Evolutionary conservation across 2,797 vertebrate species (phyloP), one percentile per base, ranked within the genome.

Genomic region (Lycodopsis pacificus): DNA sequence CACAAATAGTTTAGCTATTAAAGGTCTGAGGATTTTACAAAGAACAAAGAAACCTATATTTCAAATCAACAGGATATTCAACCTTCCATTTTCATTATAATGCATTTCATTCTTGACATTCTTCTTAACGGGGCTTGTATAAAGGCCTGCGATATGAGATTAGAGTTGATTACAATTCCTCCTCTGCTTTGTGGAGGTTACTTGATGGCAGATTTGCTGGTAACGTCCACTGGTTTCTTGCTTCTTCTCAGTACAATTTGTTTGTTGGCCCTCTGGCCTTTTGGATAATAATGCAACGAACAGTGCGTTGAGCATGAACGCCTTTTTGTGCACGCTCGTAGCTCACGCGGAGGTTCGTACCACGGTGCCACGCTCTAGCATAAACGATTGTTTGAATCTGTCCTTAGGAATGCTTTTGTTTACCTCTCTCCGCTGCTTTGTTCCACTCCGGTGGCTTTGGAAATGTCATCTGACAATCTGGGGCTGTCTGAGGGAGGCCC

Each of bases 381-480:
- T 5, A 27, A 25, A 54, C 12, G 30, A 5, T 32, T 32, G 22
- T 54, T 14, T 25, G 14, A 25, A 14, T 76, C 61, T 4, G 0
- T 71, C 68, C 49, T 79, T 56, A 40, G 76, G 78, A 76, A 80
- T 77, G 65, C 61, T 87, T 79, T 71, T 32, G 73, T 74, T 83
- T 65, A 15, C 46, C 32, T 79, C 46, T 20, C 44, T 64, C 44
- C 75, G 27, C 61, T 42, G 62, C 61, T 72, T 76, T 44, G 54
- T 85, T 86, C 64, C 44, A 77, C 80, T 80, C 69, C 40, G 27
- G 61, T 81, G 73, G 80, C 82, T 90, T 78, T 84, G 71, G 84
- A 92, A 88, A 92, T 90, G 86, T 79, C 89, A 86, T 84, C 88
- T 66, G 84, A 83, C 88, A 82, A 75, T 84, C 58, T 76, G 84